phyloP scores from a whole-genome alignment of 2,888 invertebrate genomes.

The Ischnus inquisitorius region DNA sequence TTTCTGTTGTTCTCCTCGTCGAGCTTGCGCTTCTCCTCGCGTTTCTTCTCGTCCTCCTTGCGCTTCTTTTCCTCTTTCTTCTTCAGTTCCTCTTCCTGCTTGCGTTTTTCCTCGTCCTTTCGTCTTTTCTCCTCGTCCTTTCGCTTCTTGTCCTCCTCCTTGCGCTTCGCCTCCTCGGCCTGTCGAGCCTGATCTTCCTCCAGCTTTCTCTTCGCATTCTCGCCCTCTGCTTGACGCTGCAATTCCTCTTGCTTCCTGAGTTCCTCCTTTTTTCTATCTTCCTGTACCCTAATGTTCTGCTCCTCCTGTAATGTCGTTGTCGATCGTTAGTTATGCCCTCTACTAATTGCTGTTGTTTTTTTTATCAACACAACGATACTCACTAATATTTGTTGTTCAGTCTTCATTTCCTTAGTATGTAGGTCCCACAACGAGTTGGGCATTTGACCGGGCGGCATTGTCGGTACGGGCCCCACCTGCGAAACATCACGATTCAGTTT shows the following conservation, averaged over 20 bases:
- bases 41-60: conserved; percentile 86
- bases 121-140: conserved; percentile 86
- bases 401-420: conserved; percentile 85
- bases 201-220: conserved; percentile 77
- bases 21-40: conserved; percentile 86
- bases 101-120: conserved; percentile 86
- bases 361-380: conserved; percentile 62
- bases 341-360: too few species aligned
- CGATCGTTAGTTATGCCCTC: not conserved
- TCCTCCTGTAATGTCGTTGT: conserved; percentile 73
- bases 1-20: conserved; percentile 84
- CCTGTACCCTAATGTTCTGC: conserved; percentile 81
- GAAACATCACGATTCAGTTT: conserved; percentile 1
- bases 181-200: conserved; percentile 80
- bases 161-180: conserved; percentile 83
- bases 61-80: conserved; percentile 87
- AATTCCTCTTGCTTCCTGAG: conserved; percentile 85
- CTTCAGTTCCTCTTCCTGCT: conserved; percentile 86
- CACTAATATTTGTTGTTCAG: conserved; percentile 86
- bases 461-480: conserved; percentile 81
- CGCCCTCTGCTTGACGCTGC: conserved; percentile 83
- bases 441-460: conserved; percentile 83
- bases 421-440: conserved; percentile 83
- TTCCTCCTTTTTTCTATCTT: conserved; percentile 86
- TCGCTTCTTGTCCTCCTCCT: conserved; percentile 86